Evolutionary conservation across 2,888 invertebrate species (phyloP), one percentile per base, ranked within the genome.

Genomic region (Petrophora chlorosata): DNA sequence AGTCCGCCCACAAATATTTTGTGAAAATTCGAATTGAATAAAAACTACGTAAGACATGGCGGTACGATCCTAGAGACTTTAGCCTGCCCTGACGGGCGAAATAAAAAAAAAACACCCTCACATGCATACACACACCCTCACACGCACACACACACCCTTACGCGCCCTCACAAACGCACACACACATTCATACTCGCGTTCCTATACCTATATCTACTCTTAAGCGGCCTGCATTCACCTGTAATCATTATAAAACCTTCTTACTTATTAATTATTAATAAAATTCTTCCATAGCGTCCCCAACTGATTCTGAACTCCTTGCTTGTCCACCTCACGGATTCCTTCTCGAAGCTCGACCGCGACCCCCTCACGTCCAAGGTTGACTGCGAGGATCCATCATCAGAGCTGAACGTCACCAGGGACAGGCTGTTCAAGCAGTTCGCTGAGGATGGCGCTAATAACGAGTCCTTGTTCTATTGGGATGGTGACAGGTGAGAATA

Each of bases 381-480:
- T 0, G 65, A 77, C 46, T 90, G 90, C 39, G 75, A 79, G 0
- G 63, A 67, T 0, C 48, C 51, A 0, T 61, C 60, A 1, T 25
- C 51, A 0, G 59, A 66, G 4, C 58, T 79, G 64, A 85, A 83
- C 26, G 59, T 40, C 0, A 84, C 81, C 1, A 74, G 62, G 12
- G 77, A 82, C 0, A 57, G 63, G 5, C 15, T 88, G 0, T 65
- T 62, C 13, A 56, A 67, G n/a, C 76, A 76, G 52, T 65, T 84
- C 1, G 65, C 69, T 23, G 83, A 83, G 8, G 83, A 85, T 8
- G 58, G 73, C 0, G 76, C 70, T 0, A 79, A 57, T 3, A 90
- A 90, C 23, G 85, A 86, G 0, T 80, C 76, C 0, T 5, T 79
- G 1, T 85, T 90, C 46, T 86, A 66, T 49, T 90, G 90, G 90